Evolutionary conservation across 2,797 vertebrate species (phyloP).

Genomic region (Chromobotia macracanthus): DNA sequence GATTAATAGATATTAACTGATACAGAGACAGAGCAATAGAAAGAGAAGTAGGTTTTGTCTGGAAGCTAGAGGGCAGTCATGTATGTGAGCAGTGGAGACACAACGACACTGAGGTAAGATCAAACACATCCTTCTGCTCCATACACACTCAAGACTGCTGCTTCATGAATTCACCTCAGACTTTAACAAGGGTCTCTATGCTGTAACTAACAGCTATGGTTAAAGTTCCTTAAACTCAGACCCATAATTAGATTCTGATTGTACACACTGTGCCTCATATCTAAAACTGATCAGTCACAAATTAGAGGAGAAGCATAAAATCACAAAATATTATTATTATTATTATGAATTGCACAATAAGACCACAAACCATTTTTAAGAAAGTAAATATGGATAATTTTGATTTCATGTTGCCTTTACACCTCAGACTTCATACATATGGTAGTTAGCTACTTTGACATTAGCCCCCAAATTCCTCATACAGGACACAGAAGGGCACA

Average conservation of each 20-base stretch:
- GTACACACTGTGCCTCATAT: constrained; percentile 8
- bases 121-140: constrained; percentile 33
- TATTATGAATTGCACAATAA: too few relatives aligned
- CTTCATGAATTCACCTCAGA: neutral
- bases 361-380: too few relatives aligned
- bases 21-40: too few relatives aligned
- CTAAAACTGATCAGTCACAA: constrained; percentile 29
- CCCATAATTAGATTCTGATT: constrained; percentile 23
- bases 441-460: constrained; percentile 31
- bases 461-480: neutral
- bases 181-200: constrained; percentile 13
- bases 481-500: constrained; percentile 37
- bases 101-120: constrained; percentile 48
- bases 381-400: neutral
- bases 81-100: constrained; percentile 60
- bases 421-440: constrained; percentile 27
- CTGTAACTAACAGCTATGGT: constrained; percentile 22
- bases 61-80: constrained; percentile 76
- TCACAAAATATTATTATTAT: too few relatives aligned
- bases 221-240: constrained; percentile 30
- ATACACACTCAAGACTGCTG: constrained; percentile 13
- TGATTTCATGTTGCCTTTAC: constrained; percentile 6
- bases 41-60: neutral
- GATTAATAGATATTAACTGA: too few relatives aligned
- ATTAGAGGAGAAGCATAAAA: constrained; percentile 20